These are phyloP conservation scores for Megaleporinus macrocephalus DNA, from an alignment of 2,113 vertebrate genomes.

Conservation along the genomic window DNA sequence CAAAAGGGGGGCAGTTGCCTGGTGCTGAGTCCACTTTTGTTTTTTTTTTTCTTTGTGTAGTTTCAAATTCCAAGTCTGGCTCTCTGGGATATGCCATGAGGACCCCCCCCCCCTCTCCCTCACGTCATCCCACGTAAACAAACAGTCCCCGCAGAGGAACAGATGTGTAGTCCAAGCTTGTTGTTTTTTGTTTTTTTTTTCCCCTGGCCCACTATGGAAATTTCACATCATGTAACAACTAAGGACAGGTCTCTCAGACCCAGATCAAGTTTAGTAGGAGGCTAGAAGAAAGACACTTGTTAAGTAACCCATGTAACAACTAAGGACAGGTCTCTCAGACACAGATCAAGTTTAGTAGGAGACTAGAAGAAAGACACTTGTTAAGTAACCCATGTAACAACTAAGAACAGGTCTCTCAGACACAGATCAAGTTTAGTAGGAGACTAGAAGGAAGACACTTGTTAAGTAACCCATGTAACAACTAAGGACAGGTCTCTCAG, in stretches of 20 bases:
- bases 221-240: slow-evolving; percentile 54
- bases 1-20: slow-evolving; percentile 59
- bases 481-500: no score
- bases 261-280: not conserved
- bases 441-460: no score
- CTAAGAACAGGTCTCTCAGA: no score
- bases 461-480: no score
- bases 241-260: not conserved
- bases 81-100: slow-evolving; percentile 53
- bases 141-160: slow-evolving; percentile 55
- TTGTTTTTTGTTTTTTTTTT: slow-evolving; percentile 34
- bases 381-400: no score
- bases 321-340: no score
- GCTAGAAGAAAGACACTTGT: not conserved
- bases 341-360: no score
- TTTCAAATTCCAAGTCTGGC: slow-evolving; percentile 67
- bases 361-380: no score
- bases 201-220: slow-evolving; percentile 9
- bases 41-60: slow-evolving; percentile 51
- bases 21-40: slow-evolving; percentile 43
- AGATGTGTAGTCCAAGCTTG: slow-evolving; percentile 51
- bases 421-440: no score
- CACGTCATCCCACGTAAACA: slow-evolving; percentile 51
- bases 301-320: no score
- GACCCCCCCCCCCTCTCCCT: slow-evolving; percentile 37